These are phyloP conservation scores for Trypoxylon attenuatum DNA, from an alignment of 2,888 invertebrate genomes.

Conservation along the genomic window DNA sequence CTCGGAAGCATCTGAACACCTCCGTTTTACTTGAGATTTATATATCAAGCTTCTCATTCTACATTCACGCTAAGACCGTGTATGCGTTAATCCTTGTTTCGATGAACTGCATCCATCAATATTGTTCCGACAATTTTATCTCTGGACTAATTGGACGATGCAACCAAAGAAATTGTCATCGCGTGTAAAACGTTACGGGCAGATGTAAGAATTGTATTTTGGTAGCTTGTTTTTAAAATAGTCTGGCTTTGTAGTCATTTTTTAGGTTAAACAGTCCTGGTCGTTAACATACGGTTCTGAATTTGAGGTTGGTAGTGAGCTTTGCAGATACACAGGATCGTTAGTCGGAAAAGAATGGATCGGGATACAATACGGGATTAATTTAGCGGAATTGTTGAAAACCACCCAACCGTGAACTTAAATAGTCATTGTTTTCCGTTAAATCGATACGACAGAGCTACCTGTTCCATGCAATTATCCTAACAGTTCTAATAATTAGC, in stretches of 20 bases:
- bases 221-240: too few relatives aligned
- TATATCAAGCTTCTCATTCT: conserved; percentile 3
- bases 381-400: conserved; percentile 32
- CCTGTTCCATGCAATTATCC: neutral
- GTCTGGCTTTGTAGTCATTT: too few relatives aligned
- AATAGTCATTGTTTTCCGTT: conserved; percentile 41
- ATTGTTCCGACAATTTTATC: neutral
- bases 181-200: too few relatives aligned
- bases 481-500: neutral
- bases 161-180: too few relatives aligned
- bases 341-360: conserved; percentile 26
- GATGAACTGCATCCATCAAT: neutral
- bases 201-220: too few relatives aligned
- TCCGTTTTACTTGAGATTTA: conserved; percentile 43
- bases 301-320: conserved; percentile 14
- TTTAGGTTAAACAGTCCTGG: neutral
- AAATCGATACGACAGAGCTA: conserved; percentile 15
- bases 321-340: conserved; percentile 17
- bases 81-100: neutral
- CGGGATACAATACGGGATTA: conserved; percentile 18
- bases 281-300: conserved; percentile 7
- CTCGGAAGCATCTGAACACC: conserved; percentile 42
- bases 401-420: conserved; percentile 31
- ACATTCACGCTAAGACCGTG: too few relatives aligned
- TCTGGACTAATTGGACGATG: too few relatives aligned